Percentiles rank a stretch among this genome's conserved stretches.
These are phyloP conservation scores for Thunnus thynnus DNA, from an alignment of 2,113 vertebrate genomes.

Conservation along the genomic window DNA sequence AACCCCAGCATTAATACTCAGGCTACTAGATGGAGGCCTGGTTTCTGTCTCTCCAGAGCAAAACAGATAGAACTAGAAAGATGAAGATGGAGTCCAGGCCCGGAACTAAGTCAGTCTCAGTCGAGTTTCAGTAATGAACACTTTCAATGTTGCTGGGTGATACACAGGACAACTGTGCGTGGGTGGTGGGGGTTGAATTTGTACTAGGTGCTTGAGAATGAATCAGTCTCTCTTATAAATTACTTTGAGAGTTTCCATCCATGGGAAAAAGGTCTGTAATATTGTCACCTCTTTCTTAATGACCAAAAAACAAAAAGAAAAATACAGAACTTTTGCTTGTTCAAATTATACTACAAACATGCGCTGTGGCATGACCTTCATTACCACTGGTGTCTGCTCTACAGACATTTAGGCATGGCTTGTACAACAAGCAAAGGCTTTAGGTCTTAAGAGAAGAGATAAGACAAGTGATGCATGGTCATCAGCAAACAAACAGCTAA, in stretches of 20 bases:
- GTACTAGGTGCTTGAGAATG: slow-evolving; percentile 19
- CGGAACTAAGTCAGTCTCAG: slow-evolving; percentile 39
- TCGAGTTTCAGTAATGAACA: slow-evolving; percentile 60
- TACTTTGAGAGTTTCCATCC: slow-evolving; percentile 30
- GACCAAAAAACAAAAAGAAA: slow-evolving; percentile 19
- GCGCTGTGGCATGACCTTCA: slow-evolving; percentile 32
- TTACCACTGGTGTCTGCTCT: slow-evolving; percentile 31
- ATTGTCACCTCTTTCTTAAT: slow-evolving; percentile 12
- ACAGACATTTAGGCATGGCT: slow-evolving; percentile 1
- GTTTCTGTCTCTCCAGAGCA: slow-evolving; percentile 67
- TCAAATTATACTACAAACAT: slow-evolving; percentile 33
- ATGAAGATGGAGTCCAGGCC: slow-evolving; percentile 69
- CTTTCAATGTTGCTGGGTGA: slow-evolving; percentile 64
- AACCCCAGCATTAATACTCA: slow-evolving; percentile 43
- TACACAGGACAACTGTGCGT: slow-evolving; percentile 38
- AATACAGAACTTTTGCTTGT: slow-evolving; percentile 27
- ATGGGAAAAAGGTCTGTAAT: slow-evolving; percentile 27
- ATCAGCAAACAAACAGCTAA: slow-evolving; percentile 27
- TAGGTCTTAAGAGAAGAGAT: background rate
- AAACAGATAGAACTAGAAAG: slow-evolving; percentile 1
- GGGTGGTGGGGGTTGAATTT: slow-evolving; percentile 2
- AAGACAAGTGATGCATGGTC: background rate
- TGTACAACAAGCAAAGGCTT: background rate
- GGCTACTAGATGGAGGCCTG: slow-evolving; percentile 69
- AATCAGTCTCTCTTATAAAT: slow-evolving; percentile 17